These are phyloP conservation scores for Macrotrachela quadricornifera DNA, from an alignment of 1,140 invertebrate genomes.

Conservation along the genomic window DNA sequence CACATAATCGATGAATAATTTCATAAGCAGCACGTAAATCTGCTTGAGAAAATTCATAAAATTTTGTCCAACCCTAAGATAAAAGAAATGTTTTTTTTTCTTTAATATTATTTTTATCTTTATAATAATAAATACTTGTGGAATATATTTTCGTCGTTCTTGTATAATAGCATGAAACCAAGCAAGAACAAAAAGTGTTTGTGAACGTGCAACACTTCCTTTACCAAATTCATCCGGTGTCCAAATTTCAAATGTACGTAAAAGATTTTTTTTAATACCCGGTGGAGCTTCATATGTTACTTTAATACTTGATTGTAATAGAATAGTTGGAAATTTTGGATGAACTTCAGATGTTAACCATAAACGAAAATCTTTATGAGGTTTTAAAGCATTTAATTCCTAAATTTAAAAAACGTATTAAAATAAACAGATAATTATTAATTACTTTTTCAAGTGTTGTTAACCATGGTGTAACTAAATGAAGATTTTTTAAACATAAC, in stretches of 20 bases:
- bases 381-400: constrained; percentile 39
- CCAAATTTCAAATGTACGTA: constrained; percentile 39
- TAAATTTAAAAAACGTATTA: constrained; percentile 12
- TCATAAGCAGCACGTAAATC: constrained; percentile 56
- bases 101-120: not conserved
- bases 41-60: constrained; percentile 66
- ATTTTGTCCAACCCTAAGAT: constrained; percentile 52
- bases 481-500: constrained; percentile 66
- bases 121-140: constrained; percentile 33
- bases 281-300: constrained; percentile 61
- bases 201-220: constrained; percentile 28
- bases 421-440: not conserved
- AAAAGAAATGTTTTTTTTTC: too few relatives aligned
- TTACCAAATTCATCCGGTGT: constrained; percentile 31
- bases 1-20: constrained; percentile 41
- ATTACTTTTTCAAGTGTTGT: constrained; percentile 44
- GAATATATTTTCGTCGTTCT: constrained; percentile 62
- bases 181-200: constrained; percentile 45
- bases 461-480: constrained; percentile 57
- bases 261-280: constrained; percentile 42
- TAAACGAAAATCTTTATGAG: constrained; percentile 43
- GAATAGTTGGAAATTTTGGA: constrained; percentile 41
- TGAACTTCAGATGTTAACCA: constrained; percentile 55
- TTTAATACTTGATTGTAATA: constrained; percentile 48
- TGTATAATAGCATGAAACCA: constrained; percentile 68